Evolutionary conservation across 2,797 vertebrate species (phyloP), one percentile per base, ranked within the genome.

Genomic region (Galaxias olidus): DNA sequence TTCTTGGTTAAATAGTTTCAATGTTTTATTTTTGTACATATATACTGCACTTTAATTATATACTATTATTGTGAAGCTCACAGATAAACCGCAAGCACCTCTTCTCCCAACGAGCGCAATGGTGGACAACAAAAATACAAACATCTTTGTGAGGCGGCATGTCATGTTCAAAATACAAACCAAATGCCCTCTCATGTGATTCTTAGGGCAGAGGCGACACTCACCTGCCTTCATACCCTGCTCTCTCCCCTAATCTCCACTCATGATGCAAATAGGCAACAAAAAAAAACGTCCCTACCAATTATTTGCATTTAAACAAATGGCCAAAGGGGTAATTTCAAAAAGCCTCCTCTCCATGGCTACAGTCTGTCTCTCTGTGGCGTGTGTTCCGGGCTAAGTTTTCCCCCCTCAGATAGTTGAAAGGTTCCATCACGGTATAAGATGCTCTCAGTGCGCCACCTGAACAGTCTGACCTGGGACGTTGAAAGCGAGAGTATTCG

Each of bases 281-380:
- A 78, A 81, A 77, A 63, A 85, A 88, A 91, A 94, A 94, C 89
- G 87, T 92, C 90, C 77, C 89, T 89, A 80, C 86, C 86, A 73
- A 86, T 84, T 77, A 98, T 98, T 98, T 99, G 96, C 96, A 98
- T 98, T 92, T 96, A 98, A 93, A 88, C 96, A 98, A 98, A 98
- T 97, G 82, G 84, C 84, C 82, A 84, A 84, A 86, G 6, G 30
- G 88, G 91, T 90, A 76, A 90, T 91, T 87, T 83, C 83, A 86
- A 88, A 80, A 92, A 90, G 83, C 89, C 89, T 83, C 83, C 69
- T 81, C 79, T 74, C 72, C 67, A 81, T 76, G 79, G 51, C 71
- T 77, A 73, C 79, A 84, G 69, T 65, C 77, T 76, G 78, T 79
- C 78, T 18, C 4, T 42, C 15, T 17, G n/a, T 43, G 9, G 45